A percentile compares a stretch with the other conserved stretches of the same genome.
Evolutionary conservation across 2,113 vertebrate genomes (phyloP).

Genomic region (Charadrius vociferus): DNA sequence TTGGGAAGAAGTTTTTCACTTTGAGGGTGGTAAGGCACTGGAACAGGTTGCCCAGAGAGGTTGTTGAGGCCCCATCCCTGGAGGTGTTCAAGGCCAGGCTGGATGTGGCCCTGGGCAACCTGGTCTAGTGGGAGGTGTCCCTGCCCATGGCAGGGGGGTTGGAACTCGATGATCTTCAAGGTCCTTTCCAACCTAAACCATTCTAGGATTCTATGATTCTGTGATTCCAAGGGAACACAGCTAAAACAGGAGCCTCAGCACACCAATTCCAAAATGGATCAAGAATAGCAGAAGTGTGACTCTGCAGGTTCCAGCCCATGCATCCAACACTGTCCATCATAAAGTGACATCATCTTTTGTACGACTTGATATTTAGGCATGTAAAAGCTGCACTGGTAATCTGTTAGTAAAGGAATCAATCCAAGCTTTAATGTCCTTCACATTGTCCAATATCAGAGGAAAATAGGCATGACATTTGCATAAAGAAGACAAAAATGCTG

Average conservation of each 20-base stretch:
- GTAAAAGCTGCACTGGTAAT: not conserved
- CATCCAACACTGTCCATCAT: not conserved
- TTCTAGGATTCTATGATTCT: too few relatives aligned
- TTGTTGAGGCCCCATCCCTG: too few relatives aligned
- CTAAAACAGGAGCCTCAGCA: not conserved
- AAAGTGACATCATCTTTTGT: not conserved
- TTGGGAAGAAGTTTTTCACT: too few relatives aligned
- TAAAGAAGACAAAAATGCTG: not conserved
- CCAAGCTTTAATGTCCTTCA: not conserved
- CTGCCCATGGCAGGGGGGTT: too few relatives aligned
- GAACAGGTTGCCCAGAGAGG: too few relatives aligned
- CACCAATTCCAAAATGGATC: not conserved
- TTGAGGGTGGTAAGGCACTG: too few relatives aligned
- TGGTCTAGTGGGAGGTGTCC: too few relatives aligned
- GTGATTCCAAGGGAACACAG: not conserved
- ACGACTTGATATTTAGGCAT: not conserved
- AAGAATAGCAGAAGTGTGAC: not conserved
- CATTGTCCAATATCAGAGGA: not conserved
- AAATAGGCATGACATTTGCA: not conserved
- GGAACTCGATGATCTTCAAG: too few relatives aligned
- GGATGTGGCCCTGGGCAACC: too few relatives aligned
- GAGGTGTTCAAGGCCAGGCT: too few relatives aligned
- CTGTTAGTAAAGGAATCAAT: not conserved
- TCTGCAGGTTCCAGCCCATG: not conserved
- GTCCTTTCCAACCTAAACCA: too few relatives aligned